phyloP scores from a whole-genome alignment of 2,113 vertebrate species.

The Nansenia antarctica region DNA sequence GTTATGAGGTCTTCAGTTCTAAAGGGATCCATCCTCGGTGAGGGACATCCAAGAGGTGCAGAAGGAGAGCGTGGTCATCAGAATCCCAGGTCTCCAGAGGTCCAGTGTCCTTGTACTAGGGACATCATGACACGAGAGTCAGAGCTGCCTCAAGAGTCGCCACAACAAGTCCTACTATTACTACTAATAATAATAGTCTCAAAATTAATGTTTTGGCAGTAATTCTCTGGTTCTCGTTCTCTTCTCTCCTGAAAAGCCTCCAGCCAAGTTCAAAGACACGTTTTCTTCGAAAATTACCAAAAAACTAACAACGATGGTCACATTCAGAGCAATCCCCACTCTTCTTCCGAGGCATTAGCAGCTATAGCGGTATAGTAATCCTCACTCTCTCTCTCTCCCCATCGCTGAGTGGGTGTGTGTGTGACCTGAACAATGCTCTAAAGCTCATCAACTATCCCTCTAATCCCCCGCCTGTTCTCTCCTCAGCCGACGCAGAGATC shows the following conservation, averaged over 20 bases:
- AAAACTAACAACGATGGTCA: background rate
- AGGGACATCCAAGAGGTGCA: too few species aligned
- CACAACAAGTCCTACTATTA: too few species aligned
- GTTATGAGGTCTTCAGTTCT: background rate
- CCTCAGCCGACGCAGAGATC: background rate
- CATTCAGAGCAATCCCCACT: background rate
- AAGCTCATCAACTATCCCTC: slow-evolving; percentile 11
- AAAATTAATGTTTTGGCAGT: too few species aligned
- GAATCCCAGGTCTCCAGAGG: background rate
- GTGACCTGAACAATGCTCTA: background rate
- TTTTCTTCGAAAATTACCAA: background rate
- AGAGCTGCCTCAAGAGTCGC: background rate
- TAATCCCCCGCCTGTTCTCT: slow-evolving; percentile 6
- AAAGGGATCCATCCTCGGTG: background rate
- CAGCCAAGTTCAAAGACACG: background rate
- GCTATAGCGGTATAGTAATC: too few species aligned
- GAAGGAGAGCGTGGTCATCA: background rate
- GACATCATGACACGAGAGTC: background rate
- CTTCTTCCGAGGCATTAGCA: background rate
- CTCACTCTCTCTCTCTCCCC: background rate
- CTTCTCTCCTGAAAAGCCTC: background rate
- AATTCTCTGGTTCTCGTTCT: too few species aligned
- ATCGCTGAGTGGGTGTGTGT: background rate
- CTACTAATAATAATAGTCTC: too few species aligned
- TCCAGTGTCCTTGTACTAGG: background rate